These are phyloP conservation scores for Mesopsocus fuscifrons DNA, from an alignment of 2,888 invertebrate species.

Conservation along the genomic window DNA sequence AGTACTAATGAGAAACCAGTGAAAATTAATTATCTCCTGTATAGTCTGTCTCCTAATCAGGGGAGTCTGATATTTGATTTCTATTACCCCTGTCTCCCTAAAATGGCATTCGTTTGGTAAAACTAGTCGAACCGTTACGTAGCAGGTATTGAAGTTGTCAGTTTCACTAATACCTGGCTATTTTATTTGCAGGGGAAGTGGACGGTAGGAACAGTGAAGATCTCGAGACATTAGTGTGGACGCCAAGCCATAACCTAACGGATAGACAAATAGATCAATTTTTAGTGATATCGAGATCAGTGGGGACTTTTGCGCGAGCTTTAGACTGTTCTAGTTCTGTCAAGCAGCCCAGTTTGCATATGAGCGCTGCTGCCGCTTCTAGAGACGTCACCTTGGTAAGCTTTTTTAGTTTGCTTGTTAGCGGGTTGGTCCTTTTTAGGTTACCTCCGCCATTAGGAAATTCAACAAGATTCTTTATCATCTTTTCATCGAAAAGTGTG, in stretches of 20 bases:
- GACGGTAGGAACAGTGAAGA: conserved; percentile 51
- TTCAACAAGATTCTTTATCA: too few relatives aligned
- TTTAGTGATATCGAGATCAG: conserved; percentile 71
- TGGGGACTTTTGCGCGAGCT: conserved; percentile 97
- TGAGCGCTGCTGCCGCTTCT: conserved; percentile 98
- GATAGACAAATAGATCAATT: conserved; percentile 98
- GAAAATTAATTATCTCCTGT: too few relatives aligned
- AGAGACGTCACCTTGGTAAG: conserved; percentile 86
- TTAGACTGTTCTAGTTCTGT: conserved; percentile 96
- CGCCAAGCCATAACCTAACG: conserved; percentile 73
- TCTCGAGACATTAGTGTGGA: conserved; percentile 87
- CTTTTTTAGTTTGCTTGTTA: conserved; percentile 13
- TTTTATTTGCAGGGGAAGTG: conserved; percentile 27
- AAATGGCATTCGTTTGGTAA: too few relatives aligned
- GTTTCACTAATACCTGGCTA: too few relatives aligned
- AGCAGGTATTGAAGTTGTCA: too few relatives aligned
- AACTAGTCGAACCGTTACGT: too few relatives aligned
- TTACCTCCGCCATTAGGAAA: too few relatives aligned
- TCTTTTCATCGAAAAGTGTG: too few relatives aligned
- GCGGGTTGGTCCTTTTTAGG: not conserved
- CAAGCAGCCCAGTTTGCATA: conserved; percentile 94
- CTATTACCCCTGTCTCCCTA: too few relatives aligned
- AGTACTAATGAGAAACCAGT: too few relatives aligned
- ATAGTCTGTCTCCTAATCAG: too few relatives aligned
- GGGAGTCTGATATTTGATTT: too few relatives aligned